These are phyloP conservation scores for Globodera rostochiensis DNA, from an alignment of 1,140 invertebrate genomes.

Conservation along the genomic window DNA sequence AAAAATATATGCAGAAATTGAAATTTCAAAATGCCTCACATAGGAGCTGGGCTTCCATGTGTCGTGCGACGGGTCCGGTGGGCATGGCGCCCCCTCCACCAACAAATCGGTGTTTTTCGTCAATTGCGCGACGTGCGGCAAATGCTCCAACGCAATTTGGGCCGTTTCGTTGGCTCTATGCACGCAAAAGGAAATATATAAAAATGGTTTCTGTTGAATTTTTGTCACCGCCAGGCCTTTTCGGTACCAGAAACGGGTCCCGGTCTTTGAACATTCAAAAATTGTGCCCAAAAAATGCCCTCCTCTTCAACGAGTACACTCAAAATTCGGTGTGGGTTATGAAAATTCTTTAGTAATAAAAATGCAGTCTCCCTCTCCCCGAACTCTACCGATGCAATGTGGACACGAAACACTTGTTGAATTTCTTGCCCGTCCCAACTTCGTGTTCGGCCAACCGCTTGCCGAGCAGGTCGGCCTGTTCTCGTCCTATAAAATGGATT, in stretches of 20 bases:
- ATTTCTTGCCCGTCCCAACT: constrained; percentile 40
- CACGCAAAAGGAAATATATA: constrained; percentile 83
- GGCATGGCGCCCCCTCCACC: constrained; percentile 89
- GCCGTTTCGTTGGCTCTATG: constrained; percentile 96
- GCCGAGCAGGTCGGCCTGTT: constrained; percentile 56
- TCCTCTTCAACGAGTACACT: too few species aligned
- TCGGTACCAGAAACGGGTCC: too few species aligned
- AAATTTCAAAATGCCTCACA: constrained; percentile 69
- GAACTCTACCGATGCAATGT: constrained; percentile 76
- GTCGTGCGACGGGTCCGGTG: constrained; percentile 71
- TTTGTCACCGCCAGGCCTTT: too few species aligned
- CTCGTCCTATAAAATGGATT: constrained; percentile 47
- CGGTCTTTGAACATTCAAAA: too few species aligned
- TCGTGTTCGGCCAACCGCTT: constrained; percentile 52
- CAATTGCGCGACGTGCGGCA: constrained; percentile 20
- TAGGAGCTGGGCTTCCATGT: constrained; percentile 81
- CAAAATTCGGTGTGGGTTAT: not conserved
- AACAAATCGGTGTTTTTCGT: constrained; percentile 70
- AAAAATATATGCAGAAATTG: too few species aligned
- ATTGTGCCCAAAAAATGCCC: too few species aligned
- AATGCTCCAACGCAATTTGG: constrained; percentile 76
- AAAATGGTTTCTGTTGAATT: not conserved
- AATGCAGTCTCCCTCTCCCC: too few species aligned
- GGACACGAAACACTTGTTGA: constrained; percentile 70
- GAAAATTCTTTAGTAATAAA: too few species aligned